These are phyloP conservation scores for Candidula unifasciata DNA, from an alignment of 2,888 invertebrate species.

Conservation along the genomic window DNA sequence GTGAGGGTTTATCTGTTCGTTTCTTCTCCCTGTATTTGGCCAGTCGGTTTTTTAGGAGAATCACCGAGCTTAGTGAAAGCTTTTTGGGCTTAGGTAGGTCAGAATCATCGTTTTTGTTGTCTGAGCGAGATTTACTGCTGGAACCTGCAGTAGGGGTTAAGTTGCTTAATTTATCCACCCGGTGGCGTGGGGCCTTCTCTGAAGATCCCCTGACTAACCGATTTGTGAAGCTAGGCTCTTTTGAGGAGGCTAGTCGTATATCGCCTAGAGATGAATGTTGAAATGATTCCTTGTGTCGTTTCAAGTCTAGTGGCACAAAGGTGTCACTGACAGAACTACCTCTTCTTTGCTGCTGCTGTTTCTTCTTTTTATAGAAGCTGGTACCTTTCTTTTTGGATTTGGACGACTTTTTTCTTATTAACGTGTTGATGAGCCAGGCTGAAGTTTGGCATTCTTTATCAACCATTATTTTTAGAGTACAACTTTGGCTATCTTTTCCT, in stretches of 20 bases:
- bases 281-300: conserved; percentile 18
- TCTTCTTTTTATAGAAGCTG: conserved; percentile 25
- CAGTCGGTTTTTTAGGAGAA: conserved; percentile 51
- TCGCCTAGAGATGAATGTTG: conserved; percentile 41
- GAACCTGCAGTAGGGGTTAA: neutral
- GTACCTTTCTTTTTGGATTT: conserved; percentile 25
- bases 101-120: conserved; percentile 6
- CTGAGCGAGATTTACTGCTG: neutral
- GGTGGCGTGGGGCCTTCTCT: neutral
- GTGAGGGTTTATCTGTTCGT: conserved; percentile 22
- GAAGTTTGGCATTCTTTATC: conserved; percentile 48
- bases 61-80: conserved; percentile 51
- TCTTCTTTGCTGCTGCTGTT: conserved; percentile 6
- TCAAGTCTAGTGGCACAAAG: conserved; percentile 13
- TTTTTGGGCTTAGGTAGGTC: conserved; percentile 45
- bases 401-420: conserved; percentile 17
- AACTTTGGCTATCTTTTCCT: neutral
- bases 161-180: neutral
- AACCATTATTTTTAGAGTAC: conserved; percentile 47
- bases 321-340: conserved; percentile 44
- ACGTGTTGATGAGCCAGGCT: conserved; percentile 40
- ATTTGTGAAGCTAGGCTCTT: neutral
- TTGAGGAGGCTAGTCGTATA: neutral
- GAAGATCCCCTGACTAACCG: neutral
- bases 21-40: conserved; percentile 45